Evolutionary conservation across 2,888 invertebrate species (phyloP), one percentile per base, ranked within the genome.

Genomic region (Strigamia transsilvanica): DNA sequence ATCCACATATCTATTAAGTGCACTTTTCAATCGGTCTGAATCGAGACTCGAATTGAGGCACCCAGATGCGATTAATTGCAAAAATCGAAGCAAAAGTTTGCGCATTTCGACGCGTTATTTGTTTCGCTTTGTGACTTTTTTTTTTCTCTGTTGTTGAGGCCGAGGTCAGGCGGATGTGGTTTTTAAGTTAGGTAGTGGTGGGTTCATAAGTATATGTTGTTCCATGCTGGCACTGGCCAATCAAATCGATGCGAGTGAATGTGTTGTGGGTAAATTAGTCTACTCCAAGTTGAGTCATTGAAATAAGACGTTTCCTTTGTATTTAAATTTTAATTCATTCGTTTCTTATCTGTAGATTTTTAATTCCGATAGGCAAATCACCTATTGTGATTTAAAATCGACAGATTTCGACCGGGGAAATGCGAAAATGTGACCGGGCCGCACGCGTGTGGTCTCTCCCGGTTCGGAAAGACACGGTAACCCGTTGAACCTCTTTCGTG

Each of bases 141-240:
- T 51, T 51, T 51, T 12, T n/a, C n/a, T 51, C 18, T 51, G 18
- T 51, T 6, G 6, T 51, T 51, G 51, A 51, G 51, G 51, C 51
- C 51, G 18, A 51, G 51, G 51, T 51, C 51, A 51, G 7, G 18
- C 51, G 51, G 51, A 51, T 51, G 18, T 51, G 51, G 10, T 15
- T 51, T n/a, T 51, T 15, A 51, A 51, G 15, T 51, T n/a, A 51
- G 51, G 51, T 51, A 46, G 34, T 46, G 18, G 51, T 51, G 51
- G 51, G 51, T 51, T 51, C 51, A 51, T 51, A 51, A 51, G 51
- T 51, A n/a, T 51, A 51, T 51, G 51, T 18, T 18, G 15, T 42
- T 15, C 41, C 6, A 15, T 42, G 42, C 12, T 42, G 12, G 12
- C 2, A 51, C 4, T 51, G n/a, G n/a, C 51, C 51, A 51, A 51